Base-by-base conservation (phyloP, 23 tunicate genomes). In the Halocynthia roretzi region DNA sequence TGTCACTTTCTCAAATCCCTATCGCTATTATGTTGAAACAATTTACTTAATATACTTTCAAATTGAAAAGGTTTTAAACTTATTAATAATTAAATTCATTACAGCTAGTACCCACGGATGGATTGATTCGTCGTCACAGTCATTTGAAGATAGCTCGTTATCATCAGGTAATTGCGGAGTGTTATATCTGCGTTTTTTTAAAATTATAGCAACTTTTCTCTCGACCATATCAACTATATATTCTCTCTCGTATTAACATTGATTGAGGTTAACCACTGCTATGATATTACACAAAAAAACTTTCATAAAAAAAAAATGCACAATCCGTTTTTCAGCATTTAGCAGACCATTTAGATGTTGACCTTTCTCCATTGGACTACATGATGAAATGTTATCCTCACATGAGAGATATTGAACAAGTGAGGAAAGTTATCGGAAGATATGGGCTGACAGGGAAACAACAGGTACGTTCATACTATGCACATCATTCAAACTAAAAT, bases 371-470 rank as follows among this genome's bases (percentile, higher is more conserved):
- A 10, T 71, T 92, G 63, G 93, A 92, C 53, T 92, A 92, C 77
- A 92, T 92, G 84, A 49, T 70, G 57, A 86, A 82, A 61, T 82
- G 91, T 57, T 92, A 92, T 61, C 98, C 98, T 22, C 82, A 86
- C 6, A 72, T 92, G 50, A 92, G 86, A 52, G 98, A 92, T 48
- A 19, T 74, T 7, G 98, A 92, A 58, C 80, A 82, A 52, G 50
- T 86, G 71, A 57, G 98, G 57, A 86, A 85, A 69, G 56, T 86
- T 12, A 76, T 92, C 2, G 98, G 98, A 71, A 77, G 93, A 78
- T 92, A 92, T 70, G 98, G 98, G 52, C 81, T 92, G 58, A 92
- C 82, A 21, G 98, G 98, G 40, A 92, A 92, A 68, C 89, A 92
- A 80, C 98, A 92, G 83, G 94, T 87, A 31, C 0, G 76, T 80